phyloP scores from a whole-genome alignment of 2,113 vertebrate genomes.

The Motacilla alba region DNA sequence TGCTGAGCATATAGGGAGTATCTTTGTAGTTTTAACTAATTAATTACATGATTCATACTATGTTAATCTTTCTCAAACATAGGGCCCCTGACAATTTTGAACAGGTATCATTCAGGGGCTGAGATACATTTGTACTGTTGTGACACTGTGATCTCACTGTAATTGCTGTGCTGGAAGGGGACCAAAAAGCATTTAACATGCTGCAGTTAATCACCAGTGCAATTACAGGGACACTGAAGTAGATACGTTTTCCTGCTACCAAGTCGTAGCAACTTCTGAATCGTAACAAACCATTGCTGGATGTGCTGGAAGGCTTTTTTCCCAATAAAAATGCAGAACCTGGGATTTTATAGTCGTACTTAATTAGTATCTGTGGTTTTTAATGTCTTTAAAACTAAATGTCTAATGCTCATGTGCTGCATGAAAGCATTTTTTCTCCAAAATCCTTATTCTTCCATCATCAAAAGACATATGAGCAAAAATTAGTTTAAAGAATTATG shows the following conservation, averaged over 20 bases:
- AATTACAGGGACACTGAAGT: slow-evolving; percentile 57
- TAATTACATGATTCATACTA: background rate
- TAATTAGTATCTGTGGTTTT: slow-evolving; percentile 12
- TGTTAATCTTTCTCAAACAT: background rate
- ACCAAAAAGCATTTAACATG: slow-evolving; percentile 51
- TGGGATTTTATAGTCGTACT: slow-evolving; percentile 47
- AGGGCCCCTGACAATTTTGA: background rate
- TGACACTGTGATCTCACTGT: slow-evolving; percentile 16
- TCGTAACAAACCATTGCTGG: slow-evolving; percentile 55
- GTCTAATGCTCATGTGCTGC: background rate
- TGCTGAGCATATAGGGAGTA: background rate
- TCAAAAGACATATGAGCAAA: background rate
- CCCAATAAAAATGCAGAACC: slow-evolving; percentile 39
- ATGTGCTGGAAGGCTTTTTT: slow-evolving; percentile 38
- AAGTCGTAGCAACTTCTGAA: slow-evolving; percentile 51
- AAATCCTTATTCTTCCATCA: background rate
- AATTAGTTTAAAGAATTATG: background rate
- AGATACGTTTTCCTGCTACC: slow-evolving; percentile 50
- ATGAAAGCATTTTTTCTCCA: background rate
- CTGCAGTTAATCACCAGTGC: slow-evolving; percentile 61
- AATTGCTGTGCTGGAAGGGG: slow-evolving; percentile 52
- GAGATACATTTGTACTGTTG: slow-evolving; percentile 5
- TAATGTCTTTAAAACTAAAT: background rate
- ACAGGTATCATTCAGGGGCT: slow-evolving; percentile 14
- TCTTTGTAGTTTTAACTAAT: background rate